Conservation (phyloP, 2,888 invertebrate species). For the Phyllotreta cruciferae region DNA sequence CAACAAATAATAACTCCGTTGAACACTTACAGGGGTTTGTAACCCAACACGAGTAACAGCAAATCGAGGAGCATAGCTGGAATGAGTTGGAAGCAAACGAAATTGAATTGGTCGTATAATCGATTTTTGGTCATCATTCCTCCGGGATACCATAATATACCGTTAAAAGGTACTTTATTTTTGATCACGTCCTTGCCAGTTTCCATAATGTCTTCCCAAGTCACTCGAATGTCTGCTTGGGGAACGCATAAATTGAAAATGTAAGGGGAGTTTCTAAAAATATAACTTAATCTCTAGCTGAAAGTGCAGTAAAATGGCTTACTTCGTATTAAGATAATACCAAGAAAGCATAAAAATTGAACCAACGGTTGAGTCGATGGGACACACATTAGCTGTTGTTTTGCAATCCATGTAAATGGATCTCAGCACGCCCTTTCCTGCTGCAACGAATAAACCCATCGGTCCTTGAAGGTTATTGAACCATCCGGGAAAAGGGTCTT, state of each 20-base stretch:
- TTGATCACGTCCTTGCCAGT: slow-evolving; percentile 78
- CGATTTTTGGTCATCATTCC: slow-evolving; percentile 84
- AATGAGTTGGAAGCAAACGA: slow-evolving; percentile 86
- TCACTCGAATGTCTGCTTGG: slow-evolving; percentile 59
- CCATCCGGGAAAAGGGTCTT: slow-evolving; percentile 86
- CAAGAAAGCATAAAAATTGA: slow-evolving; percentile 78
- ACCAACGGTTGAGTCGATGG: slow-evolving; percentile 81
- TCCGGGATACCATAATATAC: slow-evolving; percentile 83
- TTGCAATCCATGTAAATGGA: slow-evolving; percentile 78
- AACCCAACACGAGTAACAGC: slow-evolving; percentile 78
- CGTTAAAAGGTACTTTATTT: slow-evolving; percentile 81
- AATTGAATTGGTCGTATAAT: slow-evolving; percentile 79
- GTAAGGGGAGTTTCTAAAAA: slow-evolving; percentile 36
- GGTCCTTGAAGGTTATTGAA: slow-evolving; percentile 91
- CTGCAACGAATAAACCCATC: slow-evolving; percentile 81
- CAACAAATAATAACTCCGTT: slow-evolving; percentile 10
- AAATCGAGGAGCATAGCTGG: slow-evolving; percentile 88
- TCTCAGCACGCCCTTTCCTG: slow-evolving; percentile 84
- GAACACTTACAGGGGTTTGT: slow-evolving; percentile 81
- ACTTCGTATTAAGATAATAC: slow-evolving; percentile 56
- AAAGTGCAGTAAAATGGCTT: slow-evolving; percentile 11
- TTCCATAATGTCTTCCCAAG: slow-evolving; percentile 89
- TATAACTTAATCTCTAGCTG: neutral
- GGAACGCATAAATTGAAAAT: slow-evolving; percentile 44
- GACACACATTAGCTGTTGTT: slow-evolving; percentile 73